phyloP scores from a whole-genome alignment of 1,140 invertebrate species.

The Drosophila quadrilineata region DNA sequence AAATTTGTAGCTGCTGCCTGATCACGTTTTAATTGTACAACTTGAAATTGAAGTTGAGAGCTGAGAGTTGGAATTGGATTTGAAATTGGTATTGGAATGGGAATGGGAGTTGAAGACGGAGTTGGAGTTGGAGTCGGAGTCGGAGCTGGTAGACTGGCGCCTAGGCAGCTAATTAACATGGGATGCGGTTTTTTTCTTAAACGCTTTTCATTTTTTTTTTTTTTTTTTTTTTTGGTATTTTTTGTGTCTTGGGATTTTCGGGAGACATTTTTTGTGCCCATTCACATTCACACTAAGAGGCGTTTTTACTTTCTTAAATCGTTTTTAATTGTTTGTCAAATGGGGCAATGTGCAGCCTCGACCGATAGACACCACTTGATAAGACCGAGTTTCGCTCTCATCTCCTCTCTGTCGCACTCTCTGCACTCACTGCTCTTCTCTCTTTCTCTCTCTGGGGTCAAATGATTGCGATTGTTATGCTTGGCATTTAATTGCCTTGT shows the following conservation, averaged over 20 bases:
- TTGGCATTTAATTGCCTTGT: slow-evolving; percentile 79
- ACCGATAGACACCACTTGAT: slow-evolving; percentile 75
- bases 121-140: slow-evolving; percentile 13
- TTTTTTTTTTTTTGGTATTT: background rate
- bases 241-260: background rate
- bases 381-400: slow-evolving; percentile 20
- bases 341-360: slow-evolving; percentile 75
- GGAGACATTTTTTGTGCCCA: slow-evolving; percentile 47
- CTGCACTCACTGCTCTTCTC: background rate
- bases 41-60: slow-evolving; percentile 50
- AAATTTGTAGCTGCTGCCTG: slow-evolving; percentile 77
- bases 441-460: slow-evolving; percentile 48
- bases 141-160: slow-evolving; percentile 63
- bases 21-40: slow-evolving; percentile 79
- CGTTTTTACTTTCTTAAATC: slow-evolving; percentile 77
- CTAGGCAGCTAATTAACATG: slow-evolving; percentile 73
- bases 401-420: no score
- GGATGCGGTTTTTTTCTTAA: slow-evolving; percentile 15
- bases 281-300: slow-evolving; percentile 73
- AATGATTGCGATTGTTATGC: slow-evolving; percentile 70
- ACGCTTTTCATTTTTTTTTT: background rate
- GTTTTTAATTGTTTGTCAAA: slow-evolving; percentile 79
- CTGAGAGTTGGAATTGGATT: slow-evolving; percentile 46
- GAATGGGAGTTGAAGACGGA: slow-evolving; percentile 41
- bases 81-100: no score